Percentiles rank a stretch among this genome's conserved stretches.
These are phyloP conservation scores for Cryptomyrus ogoouensis DNA, from an alignment of 2,113 vertebrate species.

Conservation along the genomic window DNA sequence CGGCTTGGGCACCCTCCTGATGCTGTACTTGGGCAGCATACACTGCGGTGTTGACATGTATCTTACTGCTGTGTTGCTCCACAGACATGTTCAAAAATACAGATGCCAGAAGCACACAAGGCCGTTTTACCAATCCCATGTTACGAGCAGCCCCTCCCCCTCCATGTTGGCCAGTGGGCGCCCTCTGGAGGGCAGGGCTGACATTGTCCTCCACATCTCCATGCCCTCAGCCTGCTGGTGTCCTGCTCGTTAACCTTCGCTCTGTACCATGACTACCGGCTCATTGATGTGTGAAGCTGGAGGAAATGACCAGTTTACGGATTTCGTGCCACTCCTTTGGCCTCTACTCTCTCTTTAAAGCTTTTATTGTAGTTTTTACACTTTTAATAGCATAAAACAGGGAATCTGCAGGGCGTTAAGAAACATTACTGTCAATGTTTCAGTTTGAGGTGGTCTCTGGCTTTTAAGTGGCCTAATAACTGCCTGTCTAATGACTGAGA, in stretches of 20 bases:
- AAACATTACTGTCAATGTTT: not conserved
- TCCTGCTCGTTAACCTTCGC: constrained; percentile 3
- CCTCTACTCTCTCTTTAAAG: not conserved
- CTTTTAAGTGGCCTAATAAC: not conserved
- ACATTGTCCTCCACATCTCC: not conserved
- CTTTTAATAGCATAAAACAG: not conserved
- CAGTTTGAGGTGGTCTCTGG: not conserved
- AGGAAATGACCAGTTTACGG: constrained; percentile 16
- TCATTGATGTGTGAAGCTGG: constrained; percentile 8
- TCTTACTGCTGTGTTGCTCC: not conserved
- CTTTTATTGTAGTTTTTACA: not conserved
- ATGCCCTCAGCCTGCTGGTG: not conserved
- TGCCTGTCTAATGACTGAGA: constrained; percentile 1
- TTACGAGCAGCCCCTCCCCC: not conserved
- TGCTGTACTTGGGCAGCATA: not conserved
- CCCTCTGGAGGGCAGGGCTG: not conserved
- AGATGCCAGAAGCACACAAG: not conserved
- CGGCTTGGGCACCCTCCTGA: not conserved
- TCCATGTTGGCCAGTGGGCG: not conserved
- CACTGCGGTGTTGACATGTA: not conserved
- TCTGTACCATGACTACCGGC: not conserved
- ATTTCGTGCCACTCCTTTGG: not conserved
- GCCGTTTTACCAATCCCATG: not conserved
- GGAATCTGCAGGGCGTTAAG: not conserved
- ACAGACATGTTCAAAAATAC: not conserved